Conservation (phyloP, 2,888 invertebrate species). For the Microdon myrmicae region DNA sequence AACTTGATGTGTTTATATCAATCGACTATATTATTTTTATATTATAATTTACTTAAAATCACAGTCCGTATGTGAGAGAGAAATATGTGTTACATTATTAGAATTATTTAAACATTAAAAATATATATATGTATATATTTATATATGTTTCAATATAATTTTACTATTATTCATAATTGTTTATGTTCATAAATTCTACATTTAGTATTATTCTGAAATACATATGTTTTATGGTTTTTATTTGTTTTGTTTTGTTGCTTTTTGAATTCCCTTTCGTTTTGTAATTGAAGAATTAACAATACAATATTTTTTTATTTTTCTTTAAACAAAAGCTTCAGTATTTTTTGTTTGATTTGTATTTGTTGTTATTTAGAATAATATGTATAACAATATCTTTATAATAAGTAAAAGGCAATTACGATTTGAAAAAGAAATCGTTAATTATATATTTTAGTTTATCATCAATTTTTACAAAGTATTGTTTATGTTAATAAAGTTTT, state of each 20-base stretch:
- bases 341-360: slow-evolving; percentile 14
- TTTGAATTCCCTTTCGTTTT: slow-evolving; percentile 6
- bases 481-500: slow-evolving; percentile 10
- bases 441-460: slow-evolving; percentile 18
- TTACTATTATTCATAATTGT: slow-evolving; percentile 17
- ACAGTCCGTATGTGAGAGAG: slow-evolving; percentile 68
- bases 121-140: slow-evolving; percentile 54
- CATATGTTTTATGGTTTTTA: slow-evolving; percentile 30
- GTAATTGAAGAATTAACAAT: slow-evolving; percentile 41
- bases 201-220: slow-evolving; percentile 43
- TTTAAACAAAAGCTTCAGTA: slow-evolving; percentile 39
- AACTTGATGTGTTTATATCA: slow-evolving; percentile 29
- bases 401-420: slow-evolving; percentile 45
- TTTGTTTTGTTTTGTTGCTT: slow-evolving; percentile 19
- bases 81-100: slow-evolving; percentile 49
- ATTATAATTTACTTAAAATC: slow-evolving; percentile 63
- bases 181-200: slow-evolving; percentile 36
- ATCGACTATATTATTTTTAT: slow-evolving; percentile 31
- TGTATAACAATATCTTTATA: slow-evolving; percentile 28
- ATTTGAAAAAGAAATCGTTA: slow-evolving; percentile 33
- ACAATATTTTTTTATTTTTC: slow-evolving; percentile 18
- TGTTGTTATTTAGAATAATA: slow-evolving; percentile 19
- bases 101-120: slow-evolving; percentile 54
- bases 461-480: slow-evolving; percentile 6
- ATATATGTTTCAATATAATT: slow-evolving; percentile 54